These are phyloP conservation scores for Phymorhynchus buccinoides DNA, from an alignment of 1,140 invertebrate genomes.

Conservation along the genomic window DNA sequence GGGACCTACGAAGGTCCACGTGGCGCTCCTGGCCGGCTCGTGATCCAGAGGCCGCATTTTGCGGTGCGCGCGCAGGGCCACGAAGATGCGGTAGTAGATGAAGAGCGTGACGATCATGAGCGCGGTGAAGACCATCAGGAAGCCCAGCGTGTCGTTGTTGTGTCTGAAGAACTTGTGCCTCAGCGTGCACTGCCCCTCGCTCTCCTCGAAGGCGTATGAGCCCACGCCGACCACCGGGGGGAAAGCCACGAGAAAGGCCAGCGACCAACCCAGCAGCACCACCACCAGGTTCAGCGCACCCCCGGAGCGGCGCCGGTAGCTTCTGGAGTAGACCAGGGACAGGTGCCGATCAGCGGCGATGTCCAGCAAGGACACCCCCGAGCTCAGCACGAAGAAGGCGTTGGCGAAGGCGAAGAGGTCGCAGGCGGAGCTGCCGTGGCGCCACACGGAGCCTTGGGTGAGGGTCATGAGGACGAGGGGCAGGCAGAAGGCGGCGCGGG, in stretches of 20 bases:
- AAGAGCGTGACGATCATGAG: conserved; percentile 57
- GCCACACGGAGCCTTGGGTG: conserved; percentile 61
- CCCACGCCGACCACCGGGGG: conserved; percentile 67
- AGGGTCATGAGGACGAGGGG: conserved; percentile 65
- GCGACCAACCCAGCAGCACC: conserved; percentile 59
- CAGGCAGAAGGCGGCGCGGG: conserved; percentile 64
- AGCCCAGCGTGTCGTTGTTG: conserved; percentile 65
- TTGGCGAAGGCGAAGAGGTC: conserved; percentile 66
- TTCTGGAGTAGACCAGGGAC: conserved; percentile 59
- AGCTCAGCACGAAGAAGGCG: conserved; percentile 67
- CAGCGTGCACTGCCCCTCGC: conserved; percentile 66
- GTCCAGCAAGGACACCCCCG: conserved; percentile 59
- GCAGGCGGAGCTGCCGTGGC: conserved; percentile 60
- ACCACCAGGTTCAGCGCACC: conserved; percentile 52
- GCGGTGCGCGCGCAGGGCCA: conserved; percentile 63
- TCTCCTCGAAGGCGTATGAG: conserved; percentile 60
- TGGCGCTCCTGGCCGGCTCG: conserved; percentile 60
- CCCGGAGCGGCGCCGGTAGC: conserved; percentile 58
- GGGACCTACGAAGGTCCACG: conserved; percentile 67
- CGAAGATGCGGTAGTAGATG: conserved; percentile 64
- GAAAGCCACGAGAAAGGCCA: conserved; percentile 62
- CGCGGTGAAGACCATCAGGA: conserved; percentile 59
- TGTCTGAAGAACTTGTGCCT: conserved; percentile 58
- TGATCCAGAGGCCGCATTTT: conserved; percentile 63
- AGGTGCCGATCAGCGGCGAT: conserved; percentile 66